phyloP scores from a whole-genome alignment of 1,140 invertebrate species.

The Adelges cooleyi region DNA sequence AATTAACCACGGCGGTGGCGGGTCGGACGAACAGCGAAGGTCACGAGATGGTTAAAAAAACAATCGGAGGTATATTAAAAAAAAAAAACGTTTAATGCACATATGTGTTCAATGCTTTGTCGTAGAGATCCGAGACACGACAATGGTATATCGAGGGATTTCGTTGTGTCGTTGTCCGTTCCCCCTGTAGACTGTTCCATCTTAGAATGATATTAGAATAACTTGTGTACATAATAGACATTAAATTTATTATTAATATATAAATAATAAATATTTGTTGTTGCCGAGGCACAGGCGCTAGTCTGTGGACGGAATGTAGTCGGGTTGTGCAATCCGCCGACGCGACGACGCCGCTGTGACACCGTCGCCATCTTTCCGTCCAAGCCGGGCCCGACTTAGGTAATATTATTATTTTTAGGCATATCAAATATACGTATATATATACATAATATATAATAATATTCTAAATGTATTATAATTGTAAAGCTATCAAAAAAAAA shows the following conservation, averaged over 20 bases:
- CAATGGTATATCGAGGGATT: too few relatives aligned
- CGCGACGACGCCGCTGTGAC: not conserved
- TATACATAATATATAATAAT: too few relatives aligned
- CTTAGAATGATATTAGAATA: too few relatives aligned
- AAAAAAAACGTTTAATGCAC: not conserved
- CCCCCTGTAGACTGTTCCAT: too few relatives aligned
- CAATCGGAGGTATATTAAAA: not conserved
- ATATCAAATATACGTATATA: too few relatives aligned
- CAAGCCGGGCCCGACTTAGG: too few relatives aligned
- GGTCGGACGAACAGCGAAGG: not conserved
- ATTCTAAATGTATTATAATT: not conserved
- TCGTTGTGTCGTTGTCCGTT: too few relatives aligned
- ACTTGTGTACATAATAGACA: too few relatives aligned
- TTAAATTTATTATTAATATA: too few relatives aligned
- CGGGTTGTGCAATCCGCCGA: not conserved
- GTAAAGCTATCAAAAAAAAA: conserved; percentile 7
- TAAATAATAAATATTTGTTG: too few relatives aligned
- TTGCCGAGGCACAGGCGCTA: not conserved
- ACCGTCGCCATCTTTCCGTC: not conserved
- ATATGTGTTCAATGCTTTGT: not conserved
- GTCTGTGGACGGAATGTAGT: conserved; percentile 16
- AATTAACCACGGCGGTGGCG: not conserved
- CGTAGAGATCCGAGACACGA: too few relatives aligned
- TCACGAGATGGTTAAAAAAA: not conserved
- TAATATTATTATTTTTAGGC: not conserved